Conservation (phyloP, 2,888 invertebrate species). For the Dinocampus coccinellae region DNA sequence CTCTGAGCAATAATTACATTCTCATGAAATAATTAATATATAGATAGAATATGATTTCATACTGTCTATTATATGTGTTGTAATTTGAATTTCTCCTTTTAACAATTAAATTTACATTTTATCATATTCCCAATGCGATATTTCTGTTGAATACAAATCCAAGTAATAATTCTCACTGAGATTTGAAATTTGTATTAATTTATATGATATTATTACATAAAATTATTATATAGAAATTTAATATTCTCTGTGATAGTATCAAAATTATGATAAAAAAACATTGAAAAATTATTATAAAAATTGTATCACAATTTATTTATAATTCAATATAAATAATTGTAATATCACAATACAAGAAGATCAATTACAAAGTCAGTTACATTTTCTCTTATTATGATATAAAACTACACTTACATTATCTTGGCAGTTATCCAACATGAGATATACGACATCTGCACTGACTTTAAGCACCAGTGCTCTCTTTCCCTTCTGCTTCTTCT, state of each 20-base stretch:
- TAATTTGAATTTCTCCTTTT: neutral
- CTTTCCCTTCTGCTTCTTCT: conserved; percentile 23
- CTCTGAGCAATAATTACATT: neutral
- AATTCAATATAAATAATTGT: neutral
- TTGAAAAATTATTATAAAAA: neutral
- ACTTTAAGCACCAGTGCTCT: conserved; percentile 45
- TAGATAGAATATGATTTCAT: neutral
- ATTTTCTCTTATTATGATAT: neutral
- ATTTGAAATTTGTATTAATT: no score
- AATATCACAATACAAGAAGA: conserved; percentile 18
- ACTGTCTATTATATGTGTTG: neutral
- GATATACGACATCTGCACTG: conserved; percentile 50
- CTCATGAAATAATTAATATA: neutral
- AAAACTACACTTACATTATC: neutral
- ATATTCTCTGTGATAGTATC: no score
- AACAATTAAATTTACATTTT: neutral
- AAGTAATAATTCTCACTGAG: no score
- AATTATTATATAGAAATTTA: no score
- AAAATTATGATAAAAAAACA: no score
- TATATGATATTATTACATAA: no score
- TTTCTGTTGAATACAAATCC: no score
- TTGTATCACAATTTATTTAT: neutral
- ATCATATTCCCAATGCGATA: conserved; percentile 1
- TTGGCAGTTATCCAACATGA: conserved; percentile 43
- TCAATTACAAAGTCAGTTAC: conserved; percentile 37